A percentile compares a stretch with the other conserved stretches of the same genome.
Evolutionary conservation across 2,113 vertebrate genomes (phyloP).

Genomic region (Clarias magur): DNA sequence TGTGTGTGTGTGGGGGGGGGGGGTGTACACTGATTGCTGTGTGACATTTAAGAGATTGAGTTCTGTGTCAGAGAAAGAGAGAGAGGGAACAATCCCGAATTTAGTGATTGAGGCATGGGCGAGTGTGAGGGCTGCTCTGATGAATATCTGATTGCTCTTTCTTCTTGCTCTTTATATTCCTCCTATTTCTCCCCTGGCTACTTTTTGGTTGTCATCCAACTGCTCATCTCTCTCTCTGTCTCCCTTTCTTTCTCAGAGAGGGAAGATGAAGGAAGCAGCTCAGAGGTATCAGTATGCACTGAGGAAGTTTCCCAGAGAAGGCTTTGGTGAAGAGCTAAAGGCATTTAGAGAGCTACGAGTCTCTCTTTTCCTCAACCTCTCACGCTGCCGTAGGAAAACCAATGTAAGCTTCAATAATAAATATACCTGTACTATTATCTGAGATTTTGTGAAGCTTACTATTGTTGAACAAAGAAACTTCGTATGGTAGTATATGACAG

Average conservation of each 20-base stretch:
- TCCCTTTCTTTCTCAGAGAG: slow-evolving; percentile 80
- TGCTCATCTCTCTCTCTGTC: slow-evolving; percentile 52
- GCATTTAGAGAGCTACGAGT: slow-evolving; percentile 92
- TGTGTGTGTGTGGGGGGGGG: slow-evolving; percentile 19
- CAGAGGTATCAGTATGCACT: slow-evolving; percentile 97
- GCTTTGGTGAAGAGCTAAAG: slow-evolving; percentile 92
- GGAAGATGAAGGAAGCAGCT: slow-evolving; percentile 97
- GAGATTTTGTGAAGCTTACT: background rate
- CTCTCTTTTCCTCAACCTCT: slow-evolving; percentile 92
- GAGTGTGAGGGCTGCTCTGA: slow-evolving; percentile 26
- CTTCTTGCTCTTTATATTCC: background rate
- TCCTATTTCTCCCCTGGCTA: background rate
- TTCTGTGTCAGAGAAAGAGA: slow-evolving; percentile 53
- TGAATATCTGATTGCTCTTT: slow-evolving; percentile 4
- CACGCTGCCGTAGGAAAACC: slow-evolving; percentile 96
- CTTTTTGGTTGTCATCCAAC: background rate
- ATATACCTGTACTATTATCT: background rate
- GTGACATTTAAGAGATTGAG: slow-evolving; percentile 65
- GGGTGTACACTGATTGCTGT: slow-evolving; percentile 56
- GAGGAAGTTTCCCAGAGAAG: slow-evolving; percentile 95
- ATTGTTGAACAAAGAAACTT: background rate
- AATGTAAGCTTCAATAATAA: slow-evolving; percentile 78
- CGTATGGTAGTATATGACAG: background rate
- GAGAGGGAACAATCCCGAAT: slow-evolving; percentile 53
- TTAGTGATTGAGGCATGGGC: slow-evolving; percentile 27